These are phyloP conservation scores for Bettongia penicillata DNA, from an alignment of 2,113 vertebrate species.

Conservation along the genomic window DNA sequence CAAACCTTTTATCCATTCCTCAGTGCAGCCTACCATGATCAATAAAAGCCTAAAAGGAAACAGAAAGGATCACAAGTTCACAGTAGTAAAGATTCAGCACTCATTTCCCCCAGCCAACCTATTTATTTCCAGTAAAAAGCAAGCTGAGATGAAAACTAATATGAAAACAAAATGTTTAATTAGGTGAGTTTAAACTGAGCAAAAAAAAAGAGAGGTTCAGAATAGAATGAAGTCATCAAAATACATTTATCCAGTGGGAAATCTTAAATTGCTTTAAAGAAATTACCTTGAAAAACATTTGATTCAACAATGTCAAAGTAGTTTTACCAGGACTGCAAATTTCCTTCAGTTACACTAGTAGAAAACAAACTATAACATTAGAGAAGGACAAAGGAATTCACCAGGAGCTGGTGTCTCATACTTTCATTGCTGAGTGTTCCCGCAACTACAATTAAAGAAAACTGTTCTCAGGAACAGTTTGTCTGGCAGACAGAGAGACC, in stretches of 20 bases:
- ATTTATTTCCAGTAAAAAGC: slow-evolving; percentile 28
- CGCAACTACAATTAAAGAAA: not conserved
- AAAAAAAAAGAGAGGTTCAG: slow-evolving; percentile 22
- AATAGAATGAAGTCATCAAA: slow-evolving; percentile 37
- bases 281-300: slow-evolving; percentile 59
- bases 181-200: slow-evolving; percentile 13
- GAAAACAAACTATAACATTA: not conserved
- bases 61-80: slow-evolving; percentile 52
- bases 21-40: not conserved
- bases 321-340: slow-evolving; percentile 51
- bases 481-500: not conserved
- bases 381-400: slow-evolving; percentile 12
- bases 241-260: slow-evolving; percentile 38
- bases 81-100: slow-evolving; percentile 35
- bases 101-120: slow-evolving; percentile 18
- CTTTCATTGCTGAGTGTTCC: not conserved
- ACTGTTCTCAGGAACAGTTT: not conserved
- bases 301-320: slow-evolving; percentile 58
- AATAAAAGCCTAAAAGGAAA: slow-evolving; percentile 54
- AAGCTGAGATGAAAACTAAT: slow-evolving; percentile 49
- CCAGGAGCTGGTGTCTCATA: not conserved
- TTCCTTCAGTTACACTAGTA: not conserved
- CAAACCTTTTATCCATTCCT: not conserved
- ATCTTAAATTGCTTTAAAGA: slow-evolving; percentile 54
- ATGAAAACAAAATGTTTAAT: slow-evolving; percentile 44